Percentiles rank a stretch among this genome's conserved stretches.
Evolutionary conservation across 2,113 vertebrate genomes (phyloP).

Genomic region (Rattus rattus): DNA sequence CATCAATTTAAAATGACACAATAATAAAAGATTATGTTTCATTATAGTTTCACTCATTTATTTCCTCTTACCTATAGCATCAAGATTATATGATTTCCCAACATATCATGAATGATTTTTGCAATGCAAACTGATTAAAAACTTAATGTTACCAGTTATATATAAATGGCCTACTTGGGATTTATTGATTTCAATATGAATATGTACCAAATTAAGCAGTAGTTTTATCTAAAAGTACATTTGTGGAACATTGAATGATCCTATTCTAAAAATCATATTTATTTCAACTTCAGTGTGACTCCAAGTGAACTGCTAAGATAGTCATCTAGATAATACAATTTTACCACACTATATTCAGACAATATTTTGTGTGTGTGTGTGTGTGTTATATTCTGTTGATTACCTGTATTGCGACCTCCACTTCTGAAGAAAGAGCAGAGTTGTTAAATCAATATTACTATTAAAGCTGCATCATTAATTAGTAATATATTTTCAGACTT

Average conservation of each 20-base stretch:
- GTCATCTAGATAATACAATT: background rate
- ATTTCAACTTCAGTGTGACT: background rate
- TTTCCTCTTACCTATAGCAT: background rate
- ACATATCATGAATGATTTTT: background rate
- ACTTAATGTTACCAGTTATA: background rate
- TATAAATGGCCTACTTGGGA: background rate
- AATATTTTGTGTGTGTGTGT: background rate
- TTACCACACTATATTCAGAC: background rate
- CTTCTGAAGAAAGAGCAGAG: background rate
- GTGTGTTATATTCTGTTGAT: conserved; percentile 1
- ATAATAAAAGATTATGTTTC: background rate
- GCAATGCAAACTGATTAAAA: background rate
- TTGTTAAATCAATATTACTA: conserved; percentile 45
- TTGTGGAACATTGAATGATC: background rate
- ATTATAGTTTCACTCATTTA: background rate
- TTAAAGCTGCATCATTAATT: conserved; percentile 50
- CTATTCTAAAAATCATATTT: background rate
- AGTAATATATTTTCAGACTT: conserved; percentile 16
- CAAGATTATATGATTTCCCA: background rate
- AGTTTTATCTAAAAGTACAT: background rate
- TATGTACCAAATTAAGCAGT: background rate
- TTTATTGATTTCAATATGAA: background rate
- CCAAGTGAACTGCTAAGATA: background rate
- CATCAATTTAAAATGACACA: background rate
- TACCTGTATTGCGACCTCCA: background rate